Base-by-base conservation (phyloP, 2,888 invertebrate genomes). In the Biston betularia region DNA sequence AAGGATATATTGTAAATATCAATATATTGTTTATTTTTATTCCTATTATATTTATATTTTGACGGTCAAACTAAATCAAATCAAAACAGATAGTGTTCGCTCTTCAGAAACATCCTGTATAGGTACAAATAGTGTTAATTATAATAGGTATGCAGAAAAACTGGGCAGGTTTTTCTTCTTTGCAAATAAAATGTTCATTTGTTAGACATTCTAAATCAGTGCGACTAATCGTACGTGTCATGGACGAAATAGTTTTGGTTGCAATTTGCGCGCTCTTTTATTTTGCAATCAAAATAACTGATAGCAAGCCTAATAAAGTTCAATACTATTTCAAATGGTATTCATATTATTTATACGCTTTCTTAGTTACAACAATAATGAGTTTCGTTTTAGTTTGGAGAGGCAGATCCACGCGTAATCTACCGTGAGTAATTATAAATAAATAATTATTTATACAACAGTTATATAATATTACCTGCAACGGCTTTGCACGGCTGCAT, bases 281-380 rank as follows among this genome's bases (percentile, higher is more conserved):
- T 34, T 44, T 64, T 0, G 14, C 12, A 4, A 12, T 64, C 6
- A 68, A 68, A 60, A 34, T 59, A 24, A 46, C 15, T 9, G 56
- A 63, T 55, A 50, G 42, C 9, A 56, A 53, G 10, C 55, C 54
- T 15, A 63, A 68, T 40, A 68, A 56, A 56, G 57, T 64, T 5
- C 50, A 64, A 24, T 64, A 58, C 46, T 52, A 64, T 40, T 46
- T n/a, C 12, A 64, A 64, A n/a, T 64, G 57, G 57, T 64, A 40
- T 33, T 12, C 40, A 9, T 64, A 53, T 46, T 64, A 64, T 11
- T 12, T 53, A 0, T 58, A 53, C 35, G 46, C 11, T 40, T 46
- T 61, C 49, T 44, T 55, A 33, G 42, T 50, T 52, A n/a, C 58
- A 34, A 50, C 15, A 24, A n/a, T 61, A 2, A 9, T 56, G 45